Base-by-base conservation (phyloP, 1,140 invertebrate genomes). In the Bombus difficillimus region DNA sequence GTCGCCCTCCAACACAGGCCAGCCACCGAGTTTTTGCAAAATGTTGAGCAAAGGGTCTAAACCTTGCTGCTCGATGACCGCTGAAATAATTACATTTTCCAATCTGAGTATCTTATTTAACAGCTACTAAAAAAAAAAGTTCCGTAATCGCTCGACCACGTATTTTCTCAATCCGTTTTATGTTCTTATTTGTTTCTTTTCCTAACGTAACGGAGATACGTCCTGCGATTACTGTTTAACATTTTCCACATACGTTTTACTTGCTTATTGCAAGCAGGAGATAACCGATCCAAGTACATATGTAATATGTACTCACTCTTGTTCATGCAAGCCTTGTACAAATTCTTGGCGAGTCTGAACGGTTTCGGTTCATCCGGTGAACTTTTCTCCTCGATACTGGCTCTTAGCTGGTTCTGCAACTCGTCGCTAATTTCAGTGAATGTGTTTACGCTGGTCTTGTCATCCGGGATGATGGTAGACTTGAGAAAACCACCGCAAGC, bases 271-370 rank as follows among this genome's bases (percentile, higher is more conserved):
- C 47, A 53, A 53, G 1, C 47, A 53, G 47, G 0, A 53, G 47
- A 53, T 22, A 53, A 53, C 18, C 47, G 22, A 22, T 53, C 47
- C 47, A 53, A 2, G 15, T 22, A 22, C 47, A 2, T 9, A 5
- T 2, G n/a, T 9, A n/a, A n/a, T n/a, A 5, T 12, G 25, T 77
- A 57, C 96, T 97, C 94, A 98, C 97, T 97, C 94, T 97, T 97
- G 91, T 98, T 98, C 97, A 98, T 98, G 93, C 98, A 98, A 28
- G 97, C 96, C 90, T 96, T 96, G 94, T 98, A 98, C 28, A 98
- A 95, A 53, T 97, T 96, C 92, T 98, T 98, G 15, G 97, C 97
- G 62, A 98, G 95, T 59, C 95, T 96, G 92, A 98, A 98, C 0
- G 97, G 97, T 88, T 96, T 97, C 0, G 97, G 96, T 86, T 98